Base-by-base conservation (phyloP, 1,140 invertebrate genomes). In the Panulirus ornatus region DNA sequence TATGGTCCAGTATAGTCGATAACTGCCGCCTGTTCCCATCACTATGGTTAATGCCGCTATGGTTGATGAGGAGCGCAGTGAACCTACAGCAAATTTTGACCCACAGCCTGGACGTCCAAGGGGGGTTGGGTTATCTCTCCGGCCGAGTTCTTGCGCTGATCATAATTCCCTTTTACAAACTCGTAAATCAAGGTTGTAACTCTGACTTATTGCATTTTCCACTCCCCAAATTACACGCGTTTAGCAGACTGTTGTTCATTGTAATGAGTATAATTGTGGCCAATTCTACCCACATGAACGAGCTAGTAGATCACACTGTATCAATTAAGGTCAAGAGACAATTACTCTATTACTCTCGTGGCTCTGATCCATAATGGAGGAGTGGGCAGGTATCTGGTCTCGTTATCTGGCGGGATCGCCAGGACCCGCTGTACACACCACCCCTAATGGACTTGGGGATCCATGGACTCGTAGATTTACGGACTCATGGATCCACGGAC, bases 301-400 rank as follows among this genome's bases (percentile, higher is more conserved):
- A 83, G 27, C 51, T 63, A 84, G 82, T 84, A 84, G 36, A 84
- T 84, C 82, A 84, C 63, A 84, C 47, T 84, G 44, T 84, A 84
- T 84, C 82, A 84, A 84, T 84, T 84, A 84, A 70, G 82, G 82
- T 71, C 82, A 70, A 63, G 71, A 47, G 54, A 42, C 82, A 84
- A 84, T 84, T 84, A 84, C 82, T 84, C 82, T 84, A 84, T 84
- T 84, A 84, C 71, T 44, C 40, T 84, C 70, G 40, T 71, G 82
- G 42, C 22, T n/a, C 30, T 44, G 51, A 79, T 79, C 76, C 76
- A 79, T 79, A 79, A 79, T 79, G 44, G 42, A 22, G 76, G 11
- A 22, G 30, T 0, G 27, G 78, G 51, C n/a, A n/a, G n/a, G n/a
- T n/a, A n/a, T n/a, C n/a, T n/a, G n/a, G n/a, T n/a, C n/a, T n/a